Base-by-base conservation (phyloP, 2,113 vertebrate species). In the Pollachius pollachius region DNA sequence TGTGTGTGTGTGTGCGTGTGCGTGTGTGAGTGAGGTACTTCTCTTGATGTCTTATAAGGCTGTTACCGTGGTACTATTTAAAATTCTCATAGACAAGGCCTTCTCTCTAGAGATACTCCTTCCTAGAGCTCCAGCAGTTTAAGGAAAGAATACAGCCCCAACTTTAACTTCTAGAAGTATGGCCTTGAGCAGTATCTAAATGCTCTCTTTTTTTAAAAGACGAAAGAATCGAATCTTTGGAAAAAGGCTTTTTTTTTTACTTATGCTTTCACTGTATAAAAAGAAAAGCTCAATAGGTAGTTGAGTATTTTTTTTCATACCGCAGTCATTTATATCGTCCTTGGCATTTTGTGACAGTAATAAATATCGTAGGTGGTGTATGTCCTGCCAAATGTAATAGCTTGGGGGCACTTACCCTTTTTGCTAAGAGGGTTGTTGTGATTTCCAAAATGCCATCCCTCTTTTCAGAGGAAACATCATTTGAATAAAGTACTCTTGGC, bases 61-160 rank as follows among this genome's bases (percentile, higher is more conserved):
- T 11, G 41, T 9, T 48, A 48, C 41, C 8, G 41, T 57, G 17
- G 15, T 17, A 57, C 54, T 57, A 57, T 57, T 17, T 60, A 21
- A 60, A n/a, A 60, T 18, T 60, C n/a, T 18, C 58, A 60, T 11
- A 60, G 19, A 18, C 18, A 19, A 11, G 18, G 58, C 2, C 64
- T 27, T 12, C 41, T 13, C 41, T 48, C 63, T 15, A 9, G 71
- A 23, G 18, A 58, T 37, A 37, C 62, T 73, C 17, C 15, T 74
- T 58, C 62, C 69, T 67, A 34, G 34, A 74, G 52, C 56, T 68
- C 60, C 21, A 54, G 62, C 58, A 61, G 59, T 59, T 65, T 64
- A 41, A 15, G 15, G 34, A 73, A 65, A 59, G 11, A 17, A 18
- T 30, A 67, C 18, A 30, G 52, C 54, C 52, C 1, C 37, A 37